A percentile compares a stretch with the other conserved stretches of the same genome.
Conservation (phyloP, 92 coral and sea anemone genomes). For the Palythoa grandiflora region DNA sequence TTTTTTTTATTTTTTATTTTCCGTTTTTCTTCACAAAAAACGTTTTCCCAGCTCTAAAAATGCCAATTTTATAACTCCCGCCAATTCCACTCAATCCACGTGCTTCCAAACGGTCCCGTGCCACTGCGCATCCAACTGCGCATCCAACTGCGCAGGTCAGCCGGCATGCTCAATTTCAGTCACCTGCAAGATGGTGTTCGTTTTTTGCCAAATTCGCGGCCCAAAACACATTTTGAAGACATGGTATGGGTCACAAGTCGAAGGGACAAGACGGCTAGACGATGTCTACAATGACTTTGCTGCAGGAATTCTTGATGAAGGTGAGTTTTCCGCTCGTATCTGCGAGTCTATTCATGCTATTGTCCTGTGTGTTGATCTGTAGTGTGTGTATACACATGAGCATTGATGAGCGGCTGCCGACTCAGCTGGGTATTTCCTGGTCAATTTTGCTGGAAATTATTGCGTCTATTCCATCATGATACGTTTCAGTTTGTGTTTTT, state of each 20-base stretch:
- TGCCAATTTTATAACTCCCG: too few relatives aligned
- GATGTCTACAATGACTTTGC: constrained; percentile 8
- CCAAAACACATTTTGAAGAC: background rate
- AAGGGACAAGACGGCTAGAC: constrained; percentile 14
- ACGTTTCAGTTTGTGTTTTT: constrained; percentile 10
- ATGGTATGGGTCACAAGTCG: constrained; percentile 6
- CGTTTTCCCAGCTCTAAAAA: too few relatives aligned
- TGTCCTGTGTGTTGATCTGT: constrained; percentile 12
- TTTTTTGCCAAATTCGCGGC: background rate
- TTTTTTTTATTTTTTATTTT: too few relatives aligned
- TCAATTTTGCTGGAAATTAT: constrained; percentile 9
- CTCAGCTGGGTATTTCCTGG: constrained; percentile 14
- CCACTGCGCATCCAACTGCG: background rate
- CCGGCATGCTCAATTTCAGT: background rate
- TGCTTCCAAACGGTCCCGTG: too few relatives aligned
- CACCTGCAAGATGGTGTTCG: background rate
- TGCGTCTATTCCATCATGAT: constrained; percentile 11
- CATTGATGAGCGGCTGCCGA: constrained; percentile 14
- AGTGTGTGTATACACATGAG: constrained; percentile 11
- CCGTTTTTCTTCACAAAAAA: too few relatives aligned
- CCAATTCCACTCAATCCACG: too few relatives aligned
- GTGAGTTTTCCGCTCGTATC: constrained; percentile 13
- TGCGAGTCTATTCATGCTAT: constrained; percentile 8
- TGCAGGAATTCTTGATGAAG: constrained; percentile 11
- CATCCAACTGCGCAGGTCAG: background rate